Base-by-base conservation (phyloP, 92 coral and sea anemone species). In the Epizoanthus rinbou region DNA sequence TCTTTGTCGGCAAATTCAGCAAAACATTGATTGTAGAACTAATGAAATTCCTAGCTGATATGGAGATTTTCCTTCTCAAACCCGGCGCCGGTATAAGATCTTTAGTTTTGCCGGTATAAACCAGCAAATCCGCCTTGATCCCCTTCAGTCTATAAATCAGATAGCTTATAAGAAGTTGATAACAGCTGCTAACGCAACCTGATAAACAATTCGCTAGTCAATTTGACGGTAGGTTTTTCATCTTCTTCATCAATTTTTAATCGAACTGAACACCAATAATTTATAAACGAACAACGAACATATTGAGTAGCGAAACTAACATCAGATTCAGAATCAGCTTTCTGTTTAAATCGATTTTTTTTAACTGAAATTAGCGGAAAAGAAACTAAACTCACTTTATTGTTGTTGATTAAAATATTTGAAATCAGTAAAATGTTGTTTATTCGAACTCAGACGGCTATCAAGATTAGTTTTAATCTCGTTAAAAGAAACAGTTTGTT, bases 181-280 rank as follows among this genome's bases (percentile, higher is more conserved):
- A 54, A 53, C 65, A 56, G 47, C 66, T 56, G 80, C 31, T 75
- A 19, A 5, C 33, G 67, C 68, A 47, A 47, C 14, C 54, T 47
- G 64, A 66, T 57, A 33, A 56, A 6, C 24, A 28, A 22, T 9
- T 75, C 47, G 47, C 63, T 56, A 35, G 68, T 75, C 68, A 75
- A 57, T 54, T 35, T 74, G 43, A 54, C 59, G 47, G 60, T 39
- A 65, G 13, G 39, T 28, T 65, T 65, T 67, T 31, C 8, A 8
- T 67, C 47, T 18, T n/a, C 31, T 28, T 45, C 23, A 75, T 75
- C 56, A 75, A 75, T 75, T 75, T 75, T 75, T 75, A 57, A 75
- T 57, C 11, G 19, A 57, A 9, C 41, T 6, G 47, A 35, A 13
- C 68, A 66, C 39, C 54, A 47, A 47, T 15, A 10, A 47, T 8